Evolutionary conservation across 2,888 invertebrate species (phyloP), one percentile per base, ranked within the genome.

Genomic region (Dastarcus helophoroides): DNA sequence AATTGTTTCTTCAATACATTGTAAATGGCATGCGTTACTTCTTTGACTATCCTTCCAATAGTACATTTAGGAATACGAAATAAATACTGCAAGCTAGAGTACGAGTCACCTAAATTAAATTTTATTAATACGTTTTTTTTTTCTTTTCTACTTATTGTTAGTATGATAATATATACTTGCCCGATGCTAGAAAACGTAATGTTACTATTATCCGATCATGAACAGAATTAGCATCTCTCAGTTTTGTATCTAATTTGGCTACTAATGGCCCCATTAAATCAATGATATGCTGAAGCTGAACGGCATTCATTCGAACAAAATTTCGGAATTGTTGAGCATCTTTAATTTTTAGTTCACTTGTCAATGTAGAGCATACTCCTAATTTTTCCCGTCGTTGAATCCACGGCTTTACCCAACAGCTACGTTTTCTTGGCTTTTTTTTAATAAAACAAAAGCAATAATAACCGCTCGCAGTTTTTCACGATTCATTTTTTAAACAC

Each of bases 261-360:
- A 17, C 19, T 17, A n/a, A 17, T 17, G 19, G n/a, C 19, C 19
- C 19, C 6, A 17, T 17, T 17, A n/a, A 17, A 17, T 17, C 19
- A n/a, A 17, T n/a, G 19, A 17, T 17, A 17, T 17, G n/a, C n/a
- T 17, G 19, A n/a, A 17, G 19, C 9, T 26, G n/a, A 26, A 9
- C 13, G 11, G n/a, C 14, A 13, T 6, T 26, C 26, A 26, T 12
- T 13, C 26, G 26, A 8, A 26, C 14, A 26, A 26, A 26, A 2
- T 2, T 26, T 26, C 26, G 11, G 13, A 26, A 26, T 14, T 26
- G 26, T 12, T 26, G 26, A 7, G 26, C 2, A 26, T 26, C 26
- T 26, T 26, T 14, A 14, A 26, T 26, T 26, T 26, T 6, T 8
- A 26, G 9, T 13, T 26, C 26, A 8, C 26, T 26, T 13, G 32